Conservation (phyloP, 37 sponge, comb jelly and placozoan genomes). For the Trichoplax adhaerens region DNA sequence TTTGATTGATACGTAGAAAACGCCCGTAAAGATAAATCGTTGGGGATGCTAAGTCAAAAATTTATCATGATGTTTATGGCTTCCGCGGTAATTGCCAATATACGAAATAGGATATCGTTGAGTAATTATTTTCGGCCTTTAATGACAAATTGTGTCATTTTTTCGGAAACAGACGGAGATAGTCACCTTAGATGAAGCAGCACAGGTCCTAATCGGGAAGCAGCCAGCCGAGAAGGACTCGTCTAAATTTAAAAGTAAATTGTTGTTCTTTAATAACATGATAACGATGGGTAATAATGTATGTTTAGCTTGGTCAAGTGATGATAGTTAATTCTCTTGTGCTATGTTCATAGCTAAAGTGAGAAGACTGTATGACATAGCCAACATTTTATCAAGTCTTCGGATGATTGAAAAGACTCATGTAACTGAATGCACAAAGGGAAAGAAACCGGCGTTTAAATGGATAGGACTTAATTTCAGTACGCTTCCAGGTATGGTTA, state of each 20-base stretch:
- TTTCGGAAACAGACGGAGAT: neutral
- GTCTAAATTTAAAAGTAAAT: slow-evolving; percentile 4
- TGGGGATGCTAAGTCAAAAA: slow-evolving; percentile 74
- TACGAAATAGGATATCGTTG: too few relatives aligned
- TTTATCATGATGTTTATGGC: slow-evolving; percentile 80
- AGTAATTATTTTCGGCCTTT: neutral
- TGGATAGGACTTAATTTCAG: too few relatives aligned
- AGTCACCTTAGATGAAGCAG: slow-evolving; percentile 2
- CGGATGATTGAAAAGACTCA: slow-evolving; percentile 63
- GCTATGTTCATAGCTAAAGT: slow-evolving; percentile 48
- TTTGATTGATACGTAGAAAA: too few relatives aligned
- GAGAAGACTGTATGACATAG: slow-evolving; percentile 79
- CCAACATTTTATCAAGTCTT: slow-evolving; percentile 70
- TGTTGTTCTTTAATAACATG: neutral
- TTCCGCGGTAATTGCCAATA: slow-evolving; percentile 35
- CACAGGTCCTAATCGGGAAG: slow-evolving; percentile 5
- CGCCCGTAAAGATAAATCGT: slow-evolving; percentile 32
- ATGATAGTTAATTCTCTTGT: neutral
- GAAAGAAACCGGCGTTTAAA: too few relatives aligned
- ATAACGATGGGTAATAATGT: neutral
- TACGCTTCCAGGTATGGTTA: too few relatives aligned
- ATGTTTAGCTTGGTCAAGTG: neutral
- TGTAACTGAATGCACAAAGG: neutral
- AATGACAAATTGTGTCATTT: slow-evolving; percentile 8
- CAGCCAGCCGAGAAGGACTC: neutral